Conservation (phyloP, 2,113 vertebrate genomes). For the Promerops cafer region DNA sequence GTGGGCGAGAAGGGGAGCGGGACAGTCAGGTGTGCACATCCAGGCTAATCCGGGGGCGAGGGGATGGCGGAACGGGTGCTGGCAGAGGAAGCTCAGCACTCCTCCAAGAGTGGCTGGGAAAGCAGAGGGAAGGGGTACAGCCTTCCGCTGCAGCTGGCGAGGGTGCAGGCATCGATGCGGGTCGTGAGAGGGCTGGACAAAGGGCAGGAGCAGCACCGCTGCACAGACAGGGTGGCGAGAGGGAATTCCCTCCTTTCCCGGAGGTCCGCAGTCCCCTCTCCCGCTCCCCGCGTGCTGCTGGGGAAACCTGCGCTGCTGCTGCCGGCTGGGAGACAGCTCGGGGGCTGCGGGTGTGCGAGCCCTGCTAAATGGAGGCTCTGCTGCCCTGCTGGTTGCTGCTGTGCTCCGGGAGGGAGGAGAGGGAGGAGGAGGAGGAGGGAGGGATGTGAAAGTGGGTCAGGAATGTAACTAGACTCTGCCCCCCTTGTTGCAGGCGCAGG, state of each 20-base stretch:
- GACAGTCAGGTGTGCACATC: not conserved
- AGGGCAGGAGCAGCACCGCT: not conserved
- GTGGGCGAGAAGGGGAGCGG: not conserved
- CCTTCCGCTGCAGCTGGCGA: not conserved
- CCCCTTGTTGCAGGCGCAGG: constrained; percentile 57
- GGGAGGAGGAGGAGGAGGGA: constrained; percentile 62
- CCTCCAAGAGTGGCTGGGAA: not conserved
- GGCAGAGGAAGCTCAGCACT: not conserved
- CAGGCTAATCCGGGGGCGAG: not conserved
- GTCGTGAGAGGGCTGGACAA: not conserved
- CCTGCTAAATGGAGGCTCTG: constrained; percentile 33
- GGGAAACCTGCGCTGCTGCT: not conserved
- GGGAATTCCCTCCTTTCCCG: not conserved
- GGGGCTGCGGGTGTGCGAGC: not conserved
- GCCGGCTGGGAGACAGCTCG: constrained; percentile 13
- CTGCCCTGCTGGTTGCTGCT: constrained; percentile 37
- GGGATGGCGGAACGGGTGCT: not conserved
- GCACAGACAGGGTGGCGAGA: not conserved
- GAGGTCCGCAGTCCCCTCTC: not conserved
- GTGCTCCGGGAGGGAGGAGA: constrained; percentile 21
- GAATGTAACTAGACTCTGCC: constrained; percentile 80
- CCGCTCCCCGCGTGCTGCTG: not conserved
- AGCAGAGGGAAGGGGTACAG: not conserved
- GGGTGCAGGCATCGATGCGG: not conserved
- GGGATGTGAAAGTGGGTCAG: constrained; percentile 80